Conservation (phyloP, 1,140 invertebrate genomes). For the Arctopsyche grandis region DNA sequence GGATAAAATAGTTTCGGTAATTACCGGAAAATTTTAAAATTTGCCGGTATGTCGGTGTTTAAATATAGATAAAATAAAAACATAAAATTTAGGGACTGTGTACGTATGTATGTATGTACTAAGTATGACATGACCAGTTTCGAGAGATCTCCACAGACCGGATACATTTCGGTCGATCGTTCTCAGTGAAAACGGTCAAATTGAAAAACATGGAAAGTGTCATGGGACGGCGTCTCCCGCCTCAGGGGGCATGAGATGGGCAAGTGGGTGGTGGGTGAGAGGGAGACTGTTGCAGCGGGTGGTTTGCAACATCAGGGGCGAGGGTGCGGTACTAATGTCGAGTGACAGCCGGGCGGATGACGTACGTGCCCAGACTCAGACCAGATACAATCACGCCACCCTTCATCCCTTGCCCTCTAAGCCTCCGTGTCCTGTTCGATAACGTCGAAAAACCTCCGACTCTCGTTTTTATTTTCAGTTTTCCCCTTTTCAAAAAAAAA, state of each 20-base stretch:
- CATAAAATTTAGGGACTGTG: too few relatives aligned
- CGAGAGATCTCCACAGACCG: too few relatives aligned
- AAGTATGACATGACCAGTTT: too few relatives aligned
- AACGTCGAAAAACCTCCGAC: conserved; percentile 25
- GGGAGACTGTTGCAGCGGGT: neutral
- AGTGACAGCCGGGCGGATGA: conserved; percentile 46
- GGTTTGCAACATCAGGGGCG: conserved; percentile 11
- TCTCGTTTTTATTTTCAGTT: conserved; percentile 21
- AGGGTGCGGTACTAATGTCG: conserved; percentile 38
- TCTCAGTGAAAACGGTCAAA: neutral
- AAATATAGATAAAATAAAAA: too few relatives aligned
- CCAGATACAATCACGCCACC: conserved; percentile 41
- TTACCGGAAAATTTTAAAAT: too few relatives aligned
- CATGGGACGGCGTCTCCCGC: neutral
- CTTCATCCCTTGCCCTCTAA: neutral
- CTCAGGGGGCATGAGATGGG: too few relatives aligned
- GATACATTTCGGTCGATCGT: too few relatives aligned
- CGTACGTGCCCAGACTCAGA: conserved; percentile 43
- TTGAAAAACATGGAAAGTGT: neutral
- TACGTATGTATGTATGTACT: too few relatives aligned
- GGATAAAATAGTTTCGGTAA: too few relatives aligned
- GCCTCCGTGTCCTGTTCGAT: conserved; percentile 10
- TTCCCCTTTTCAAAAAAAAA: conserved; percentile 22
- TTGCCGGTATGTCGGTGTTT: too few relatives aligned
- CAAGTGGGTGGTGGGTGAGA: neutral